Base-by-base conservation (phyloP, 1,140 invertebrate genomes). In the Diprion similis region DNA sequence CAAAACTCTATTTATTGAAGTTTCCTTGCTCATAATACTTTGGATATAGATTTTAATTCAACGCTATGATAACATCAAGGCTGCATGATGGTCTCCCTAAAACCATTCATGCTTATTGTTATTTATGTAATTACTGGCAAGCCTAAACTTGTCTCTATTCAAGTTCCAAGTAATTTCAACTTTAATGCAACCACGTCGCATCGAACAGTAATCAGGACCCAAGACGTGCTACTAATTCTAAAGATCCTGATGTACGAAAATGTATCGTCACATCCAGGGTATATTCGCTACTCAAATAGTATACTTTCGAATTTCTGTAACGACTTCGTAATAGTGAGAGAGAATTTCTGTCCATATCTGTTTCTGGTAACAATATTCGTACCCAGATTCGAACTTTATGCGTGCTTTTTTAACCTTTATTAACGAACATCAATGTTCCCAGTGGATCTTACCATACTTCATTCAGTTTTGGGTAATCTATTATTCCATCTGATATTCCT, bases 51-150 rank as follows among this genome's bases (percentile, higher is more conserved):
- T 59, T 59, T 59, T 15, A 13, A 13, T 59, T 59, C 51, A 59
- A 59, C n/a, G 51, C 51, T 59, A 59, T 59, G n/a, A 59, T 59
- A 59, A 59, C 51, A 59, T 59, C 51, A 17, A 59, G 11, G n/a
- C n/a, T 17, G 11, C 11, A 59, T 17, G n/a, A 59, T 15, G n/a
- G 51, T 6, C n/a, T 59, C 51, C 51, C 51, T 59, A 59, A 59
- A 59, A 59, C 51, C 24, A 37, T 37, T 37, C 24, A 37, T 37
- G 24, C 24, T 37, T 37, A 37, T 37, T 37, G 24, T 37, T 37
- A 37, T 37, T 37, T 37, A 37, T 1, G 24, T 37, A 37, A 37
- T 37, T 17, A 59, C 51, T 13, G 51, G 9, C 11, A 13, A 15
- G 51, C 11, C 51, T 59, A 59, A 15, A 59, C n/a, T 59, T 59